Conservation (phyloP, 2,113 vertebrate genomes). For the Mus spicilegus region DNA sequence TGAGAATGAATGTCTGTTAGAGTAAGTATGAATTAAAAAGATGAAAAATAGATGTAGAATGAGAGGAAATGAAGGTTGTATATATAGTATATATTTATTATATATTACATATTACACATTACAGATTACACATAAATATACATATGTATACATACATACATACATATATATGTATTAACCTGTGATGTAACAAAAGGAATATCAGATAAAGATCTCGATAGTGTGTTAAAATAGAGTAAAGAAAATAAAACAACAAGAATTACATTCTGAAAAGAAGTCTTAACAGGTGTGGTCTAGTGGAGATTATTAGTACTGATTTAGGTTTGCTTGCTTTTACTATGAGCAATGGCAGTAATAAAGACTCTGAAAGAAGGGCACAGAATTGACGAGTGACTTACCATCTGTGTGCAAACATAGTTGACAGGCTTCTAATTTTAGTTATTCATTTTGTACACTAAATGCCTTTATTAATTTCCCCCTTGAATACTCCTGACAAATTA, state of each 20-base stretch:
- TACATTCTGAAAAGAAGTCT: slow-evolving; percentile 16
- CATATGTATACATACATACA: not conserved
- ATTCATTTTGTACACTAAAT: slow-evolving; percentile 19
- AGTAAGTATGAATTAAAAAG: not conserved
- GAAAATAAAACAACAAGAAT: not conserved
- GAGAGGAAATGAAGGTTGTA: not conserved
- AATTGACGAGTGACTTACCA: slow-evolving; percentile 1
- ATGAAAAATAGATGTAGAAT: not conserved
- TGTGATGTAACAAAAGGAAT: not conserved
- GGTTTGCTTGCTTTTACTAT: slow-evolving; percentile 25
- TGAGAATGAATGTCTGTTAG: not conserved
- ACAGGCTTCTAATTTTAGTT: slow-evolving; percentile 51
- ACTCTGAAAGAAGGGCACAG: not conserved
- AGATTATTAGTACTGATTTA: slow-evolving; percentile 10
- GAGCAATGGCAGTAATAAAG: not conserved
- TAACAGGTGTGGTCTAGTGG: not conserved
- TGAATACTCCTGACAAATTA: slow-evolving; percentile 50
- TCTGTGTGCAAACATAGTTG: not conserved
- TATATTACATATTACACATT: too few species aligned
- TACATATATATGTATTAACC: not conserved
- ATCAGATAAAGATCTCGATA: not conserved
- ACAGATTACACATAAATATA: too few species aligned
- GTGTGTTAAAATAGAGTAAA: not conserved
- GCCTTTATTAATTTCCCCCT: slow-evolving; percentile 12
- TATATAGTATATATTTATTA: too few species aligned